Base-by-base conservation (phyloP, 2,888 invertebrate species). In the Nymphalis polychloros region DNA sequence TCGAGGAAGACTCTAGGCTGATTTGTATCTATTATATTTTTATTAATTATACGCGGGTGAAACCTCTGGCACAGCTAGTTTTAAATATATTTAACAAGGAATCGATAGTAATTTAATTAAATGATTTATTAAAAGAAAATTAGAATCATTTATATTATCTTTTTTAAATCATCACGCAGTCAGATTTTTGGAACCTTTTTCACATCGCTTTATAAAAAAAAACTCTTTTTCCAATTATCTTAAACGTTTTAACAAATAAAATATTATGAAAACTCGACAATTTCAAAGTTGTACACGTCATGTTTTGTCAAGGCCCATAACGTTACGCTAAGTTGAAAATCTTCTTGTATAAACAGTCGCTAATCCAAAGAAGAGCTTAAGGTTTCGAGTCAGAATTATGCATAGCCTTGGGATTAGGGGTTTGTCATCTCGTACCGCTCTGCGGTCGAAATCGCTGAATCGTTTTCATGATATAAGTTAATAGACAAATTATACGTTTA, bases 361-460 rank as follows among this genome's bases (percentile, higher is more conserved):
- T 90, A 91, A 90, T 87, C 90, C 87, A 73, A 76, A 76, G 79
- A 78, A 86, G 83, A 86, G 86, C 84, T 88, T 86, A 88, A 87
- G 88, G 89, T 87, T 87, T 86, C 81, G 81, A 84, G 85, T 81
- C 78, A 86, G 87, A 86, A 89, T 90, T 90, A 90, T 90, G 87
- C 89, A 87, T 84, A 88, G 86, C 88, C 87, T 81, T 66, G 84
- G 87, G 90, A 89, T 90, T 89, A 88, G 84, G 83, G 82, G 85
- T 83, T 85, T 89, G 88, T 89, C 89, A 86, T 87, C 85, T 84
- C 84, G 78, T 79, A 84, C 85, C 84, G 80, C 79, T 77, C 78
- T 78, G 78, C 75, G 78, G 81, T 81, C 83, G 83, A 86, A 83
- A 85, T 84, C 76, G 80, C 78, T 79, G 79, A 82, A 85, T 85